A percentile compares a stretch with the other conserved stretches of the same genome.
Conservation (phyloP, 2,888 invertebrate species). For the Morinoia aosen region DNA sequence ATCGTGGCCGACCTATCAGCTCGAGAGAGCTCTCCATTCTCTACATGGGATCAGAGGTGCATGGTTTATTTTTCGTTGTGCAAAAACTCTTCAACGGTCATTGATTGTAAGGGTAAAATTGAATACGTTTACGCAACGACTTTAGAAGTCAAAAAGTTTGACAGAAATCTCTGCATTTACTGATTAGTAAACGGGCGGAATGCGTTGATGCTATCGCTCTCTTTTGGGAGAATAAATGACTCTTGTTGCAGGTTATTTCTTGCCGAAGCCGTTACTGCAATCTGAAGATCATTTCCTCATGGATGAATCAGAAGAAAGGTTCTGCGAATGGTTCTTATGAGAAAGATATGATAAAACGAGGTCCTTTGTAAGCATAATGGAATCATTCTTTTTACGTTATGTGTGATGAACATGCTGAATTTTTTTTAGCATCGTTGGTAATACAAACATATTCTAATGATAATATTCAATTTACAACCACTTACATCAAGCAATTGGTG, state of each 20-base stretch:
- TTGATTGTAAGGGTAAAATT: not conserved
- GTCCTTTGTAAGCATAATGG: not conserved
- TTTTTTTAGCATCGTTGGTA: not conserved
- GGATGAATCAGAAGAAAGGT: not conserved
- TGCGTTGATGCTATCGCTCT: not conserved
- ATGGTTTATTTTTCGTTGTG: not conserved
- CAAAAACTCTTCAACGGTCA: not conserved
- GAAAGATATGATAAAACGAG: not conserved
- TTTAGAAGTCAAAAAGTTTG: not conserved
- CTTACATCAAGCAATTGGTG: not conserved
- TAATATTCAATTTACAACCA: not conserved
- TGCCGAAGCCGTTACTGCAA: not conserved
- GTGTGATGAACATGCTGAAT: not conserved
- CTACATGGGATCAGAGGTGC: not conserved
- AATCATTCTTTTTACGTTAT: not conserved
- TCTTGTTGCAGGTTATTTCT: not conserved
- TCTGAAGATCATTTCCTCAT: conserved; percentile 14
- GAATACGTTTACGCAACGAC: not conserved
- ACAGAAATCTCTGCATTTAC: not conserved
- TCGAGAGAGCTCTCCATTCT: not conserved
- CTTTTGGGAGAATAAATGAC: not conserved
- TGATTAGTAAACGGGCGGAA: not conserved
- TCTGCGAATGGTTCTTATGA: not conserved
- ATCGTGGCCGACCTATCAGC: not conserved
- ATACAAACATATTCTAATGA: not conserved